Percentiles rank a stretch among this genome's conserved stretches.
phyloP scores from a whole-genome alignment of 2,113 vertebrate genomes.

The Trematocara zebra region DNA sequence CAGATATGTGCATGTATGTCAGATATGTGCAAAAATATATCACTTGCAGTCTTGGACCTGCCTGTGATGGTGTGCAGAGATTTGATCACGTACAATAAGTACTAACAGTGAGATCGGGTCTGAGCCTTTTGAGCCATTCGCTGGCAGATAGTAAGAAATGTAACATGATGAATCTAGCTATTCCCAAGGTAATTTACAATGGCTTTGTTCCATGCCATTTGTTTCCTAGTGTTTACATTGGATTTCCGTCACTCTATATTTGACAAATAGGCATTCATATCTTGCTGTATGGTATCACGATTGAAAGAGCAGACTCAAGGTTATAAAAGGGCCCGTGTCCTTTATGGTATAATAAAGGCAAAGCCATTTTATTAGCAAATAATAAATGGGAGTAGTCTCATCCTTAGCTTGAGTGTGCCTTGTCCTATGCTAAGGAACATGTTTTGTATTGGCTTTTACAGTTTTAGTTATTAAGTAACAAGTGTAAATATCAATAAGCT shows the following conservation, averaged over 20 bases:
- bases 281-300: background rate
- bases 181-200: background rate
- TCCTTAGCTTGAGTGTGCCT: background rate
- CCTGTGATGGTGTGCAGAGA: background rate
- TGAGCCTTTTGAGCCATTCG: slow-evolving; percentile 81
- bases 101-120: slow-evolving; percentile 54
- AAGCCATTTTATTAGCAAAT: background rate
- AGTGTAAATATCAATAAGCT: background rate
- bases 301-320: slow-evolving; percentile 22
- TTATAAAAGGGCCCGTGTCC: background rate
- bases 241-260: background rate
- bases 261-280: slow-evolving; percentile 2
- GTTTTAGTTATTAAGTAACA: background rate
- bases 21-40: background rate
- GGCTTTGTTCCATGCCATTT: background rate
- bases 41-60: background rate
- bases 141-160: slow-evolving; percentile 72
- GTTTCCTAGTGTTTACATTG: background rate
- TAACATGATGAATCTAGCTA: slow-evolving; percentile 1
- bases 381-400: background rate
- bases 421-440: background rate
- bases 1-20: background rate
- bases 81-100: background rate
- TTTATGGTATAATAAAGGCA: background rate
- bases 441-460: background rate